These are phyloP conservation scores for Homarus americanus DNA, from an alignment of 1,140 invertebrate species.

Conservation along the genomic window DNA sequence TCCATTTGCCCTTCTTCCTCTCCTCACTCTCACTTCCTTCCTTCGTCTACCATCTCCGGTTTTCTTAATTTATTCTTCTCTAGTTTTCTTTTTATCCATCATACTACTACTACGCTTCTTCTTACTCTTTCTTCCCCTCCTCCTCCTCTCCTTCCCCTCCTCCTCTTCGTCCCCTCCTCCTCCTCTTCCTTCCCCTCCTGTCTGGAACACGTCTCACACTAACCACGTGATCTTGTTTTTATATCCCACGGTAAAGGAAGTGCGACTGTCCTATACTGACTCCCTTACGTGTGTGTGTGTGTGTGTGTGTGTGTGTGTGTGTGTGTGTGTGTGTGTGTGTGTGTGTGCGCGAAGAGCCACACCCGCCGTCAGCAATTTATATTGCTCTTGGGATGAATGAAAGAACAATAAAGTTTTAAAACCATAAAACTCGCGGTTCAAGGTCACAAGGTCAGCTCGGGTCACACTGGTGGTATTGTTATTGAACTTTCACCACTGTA, in stretches of 20 bases:
- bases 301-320: not conserved
- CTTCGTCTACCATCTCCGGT: not conserved
- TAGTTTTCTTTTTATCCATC: no score
- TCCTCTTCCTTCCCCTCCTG: no score
- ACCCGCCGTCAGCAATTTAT: not conserved
- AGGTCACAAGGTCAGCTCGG: slow-evolving; percentile 12
- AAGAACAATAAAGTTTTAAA: slow-evolving; percentile 25
- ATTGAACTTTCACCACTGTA: not conserved
- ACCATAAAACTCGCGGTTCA: not conserved
- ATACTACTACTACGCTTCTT: no score
- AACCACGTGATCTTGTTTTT: no score
- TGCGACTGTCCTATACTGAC: no score
- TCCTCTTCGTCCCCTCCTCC: no score
- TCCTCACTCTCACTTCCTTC: not conserved
- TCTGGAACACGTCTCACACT: no score
- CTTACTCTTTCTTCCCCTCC: no score
- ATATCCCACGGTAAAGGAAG: no score
- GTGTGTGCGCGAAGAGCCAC: not conserved
- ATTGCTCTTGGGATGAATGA: not conserved
- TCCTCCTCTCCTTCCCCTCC: no score
- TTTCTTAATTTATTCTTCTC: no score
- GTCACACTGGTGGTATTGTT: not conserved
- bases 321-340: not conserved
- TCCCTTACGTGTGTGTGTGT: not conserved
- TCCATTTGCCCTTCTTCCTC: not conserved